Percentiles rank a stretch among this genome's conserved stretches.
These are phyloP conservation scores for Coecobrya sp. DNA, from an alignment of 2,888 invertebrate genomes.

Conservation along the genomic window DNA sequence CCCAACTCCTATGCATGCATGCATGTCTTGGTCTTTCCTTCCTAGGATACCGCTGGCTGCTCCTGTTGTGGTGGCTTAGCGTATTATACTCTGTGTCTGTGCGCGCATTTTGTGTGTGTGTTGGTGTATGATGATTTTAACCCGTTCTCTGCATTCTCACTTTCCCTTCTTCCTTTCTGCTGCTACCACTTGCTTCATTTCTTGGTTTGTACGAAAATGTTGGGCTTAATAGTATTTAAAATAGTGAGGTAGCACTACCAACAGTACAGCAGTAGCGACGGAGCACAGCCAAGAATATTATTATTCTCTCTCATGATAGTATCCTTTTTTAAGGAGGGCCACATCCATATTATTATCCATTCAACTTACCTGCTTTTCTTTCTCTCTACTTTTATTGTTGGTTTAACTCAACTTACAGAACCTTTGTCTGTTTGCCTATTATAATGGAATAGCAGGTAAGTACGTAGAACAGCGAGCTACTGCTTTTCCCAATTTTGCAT, in stretches of 20 bases:
- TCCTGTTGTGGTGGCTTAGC: slow-evolving; percentile 1
- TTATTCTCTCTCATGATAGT: slow-evolving; percentile 19
- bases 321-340: neutral
- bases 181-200: slow-evolving; percentile 11
- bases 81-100: neutral
- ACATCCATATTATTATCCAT: neutral
- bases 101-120: neutral
- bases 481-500: neutral
- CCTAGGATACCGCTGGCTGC: neutral
- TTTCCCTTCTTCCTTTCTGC: neutral
- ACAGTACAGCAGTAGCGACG: neutral
- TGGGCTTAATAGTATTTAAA: neutral
- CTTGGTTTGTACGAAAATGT: too few species aligned
- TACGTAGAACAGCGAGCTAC: neutral
- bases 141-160: slow-evolving; percentile 8
- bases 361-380: neutral
- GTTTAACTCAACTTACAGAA: slow-evolving; percentile 9
- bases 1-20: neutral
- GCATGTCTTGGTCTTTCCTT: neutral
- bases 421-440: neutral
- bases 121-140: neutral
- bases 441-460: neutral
- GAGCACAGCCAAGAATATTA: neutral
- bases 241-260: neutral
- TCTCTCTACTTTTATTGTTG: slow-evolving; percentile 16